phyloP scores from a whole-genome alignment of 2,888 invertebrate genomes.

The Cyaniris semiargus region DNA sequence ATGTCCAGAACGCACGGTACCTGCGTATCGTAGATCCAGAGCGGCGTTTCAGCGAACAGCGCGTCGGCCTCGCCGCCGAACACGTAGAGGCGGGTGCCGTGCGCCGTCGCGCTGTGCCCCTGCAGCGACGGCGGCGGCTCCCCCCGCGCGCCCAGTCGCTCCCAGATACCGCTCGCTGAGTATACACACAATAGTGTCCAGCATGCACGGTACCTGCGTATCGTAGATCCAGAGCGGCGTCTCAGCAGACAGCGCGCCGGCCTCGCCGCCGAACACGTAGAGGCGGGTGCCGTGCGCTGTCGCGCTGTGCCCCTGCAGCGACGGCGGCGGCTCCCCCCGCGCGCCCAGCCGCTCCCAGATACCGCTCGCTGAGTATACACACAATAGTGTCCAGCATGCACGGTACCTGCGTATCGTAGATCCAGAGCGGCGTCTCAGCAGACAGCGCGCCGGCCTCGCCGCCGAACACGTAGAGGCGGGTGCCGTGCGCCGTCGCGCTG shows the following conservation, averaged over 20 bases:
- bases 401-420: conserved; percentile 86
- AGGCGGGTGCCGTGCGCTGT: conserved; percentile 87
- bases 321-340: conserved; percentile 86
- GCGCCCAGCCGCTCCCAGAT: conserved; percentile 88
- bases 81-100: conserved; percentile 87
- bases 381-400: too few species aligned
- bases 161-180: conserved; percentile 88
- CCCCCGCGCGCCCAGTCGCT: conserved; percentile 84
- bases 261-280: conserved; percentile 93
- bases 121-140: conserved; percentile 89
- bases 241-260: conserved; percentile 88
- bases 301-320: conserved; percentile 91
- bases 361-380: conserved; percentile 84
- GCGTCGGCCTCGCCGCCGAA: conserved; percentile 94
- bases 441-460: conserved; percentile 91
- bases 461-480: conserved; percentile 90
- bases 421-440: conserved; percentile 92
- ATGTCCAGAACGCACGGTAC: conserved; percentile 57
- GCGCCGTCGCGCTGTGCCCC: conserved; percentile 89
- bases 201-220: conserved; percentile 78
- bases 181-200: too few species aligned
- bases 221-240: conserved; percentile 93
- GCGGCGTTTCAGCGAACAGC: conserved; percentile 88
- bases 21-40: conserved; percentile 91
- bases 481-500: conserved; percentile 87